These are phyloP conservation scores for Diogma glabrata DNA, from an alignment of 2,888 invertebrate genomes.

Conservation along the genomic window DNA sequence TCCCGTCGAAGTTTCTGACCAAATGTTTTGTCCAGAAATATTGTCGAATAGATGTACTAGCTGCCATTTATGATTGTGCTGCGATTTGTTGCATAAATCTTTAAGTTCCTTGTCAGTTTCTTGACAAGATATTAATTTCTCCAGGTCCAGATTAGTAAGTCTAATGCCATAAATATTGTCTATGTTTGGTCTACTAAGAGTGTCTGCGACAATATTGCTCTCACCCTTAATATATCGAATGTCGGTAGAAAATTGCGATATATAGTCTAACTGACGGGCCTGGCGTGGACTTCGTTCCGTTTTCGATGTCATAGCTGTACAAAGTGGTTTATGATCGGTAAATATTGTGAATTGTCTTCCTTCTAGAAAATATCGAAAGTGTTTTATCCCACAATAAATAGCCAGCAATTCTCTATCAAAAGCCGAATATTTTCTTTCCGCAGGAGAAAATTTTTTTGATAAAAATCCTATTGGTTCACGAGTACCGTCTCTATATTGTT, in stretches of 20 bases:
- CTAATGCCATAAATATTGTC: not conserved
- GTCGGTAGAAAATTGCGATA: slow-evolving; percentile 14
- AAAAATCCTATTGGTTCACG: too few relatives aligned
- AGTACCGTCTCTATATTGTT: slow-evolving; percentile 21
- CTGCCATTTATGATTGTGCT: too few relatives aligned
- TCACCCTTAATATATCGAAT: slow-evolving; percentile 10
- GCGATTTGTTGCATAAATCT: too few relatives aligned
- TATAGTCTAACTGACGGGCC: slow-evolving; percentile 25
- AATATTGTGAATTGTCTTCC: slow-evolving; percentile 24
- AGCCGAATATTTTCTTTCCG: too few relatives aligned
- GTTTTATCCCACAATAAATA: slow-evolving; percentile 29
- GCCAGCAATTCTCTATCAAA: slow-evolving; percentile 31
- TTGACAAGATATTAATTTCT: not conserved
- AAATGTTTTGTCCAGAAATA: too few relatives aligned
- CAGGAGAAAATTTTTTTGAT: too few relatives aligned
- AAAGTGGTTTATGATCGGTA: slow-evolving; percentile 28
- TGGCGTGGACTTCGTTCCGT: slow-evolving; percentile 26
- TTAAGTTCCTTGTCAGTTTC: not conserved
- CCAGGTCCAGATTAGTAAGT: not conserved
- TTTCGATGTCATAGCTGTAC: slow-evolving; percentile 23
- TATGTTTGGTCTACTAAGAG: not conserved
- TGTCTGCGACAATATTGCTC: slow-evolving; percentile 13
- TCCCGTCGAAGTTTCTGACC: too few relatives aligned
- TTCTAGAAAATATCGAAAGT: slow-evolving; percentile 31
- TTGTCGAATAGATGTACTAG: too few relatives aligned